These are phyloP conservation scores for Macrophya annulata DNA, from an alignment of 2,888 invertebrate species.

Conservation along the genomic window DNA sequence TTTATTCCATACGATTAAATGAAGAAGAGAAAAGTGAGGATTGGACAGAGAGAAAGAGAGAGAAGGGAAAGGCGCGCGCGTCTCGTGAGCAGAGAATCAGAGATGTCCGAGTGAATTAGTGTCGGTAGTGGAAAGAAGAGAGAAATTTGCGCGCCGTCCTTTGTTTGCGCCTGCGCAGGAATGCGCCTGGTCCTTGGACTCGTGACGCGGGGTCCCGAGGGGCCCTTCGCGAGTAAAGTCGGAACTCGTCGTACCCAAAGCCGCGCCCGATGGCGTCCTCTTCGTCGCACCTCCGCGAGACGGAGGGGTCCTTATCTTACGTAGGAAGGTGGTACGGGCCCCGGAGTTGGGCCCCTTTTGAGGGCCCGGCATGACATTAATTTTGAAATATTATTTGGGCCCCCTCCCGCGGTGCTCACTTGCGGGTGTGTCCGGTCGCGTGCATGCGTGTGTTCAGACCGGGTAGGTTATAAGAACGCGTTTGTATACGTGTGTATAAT, in stretches of 20 bases:
- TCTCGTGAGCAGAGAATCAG: constrained; percentile 54
- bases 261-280: constrained; percentile 53
- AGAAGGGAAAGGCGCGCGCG: constrained; percentile 29
- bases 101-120: constrained; percentile 73
- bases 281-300: constrained; percentile 59
- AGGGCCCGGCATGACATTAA: constrained; percentile 74
- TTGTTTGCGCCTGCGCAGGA: constrained; percentile 69
- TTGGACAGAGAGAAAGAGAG: neutral
- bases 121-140: constrained; percentile 63
- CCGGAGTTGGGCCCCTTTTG: constrained; percentile 69
- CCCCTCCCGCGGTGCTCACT: constrained; percentile 61
- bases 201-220: constrained; percentile 43
- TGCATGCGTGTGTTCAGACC: constrained; percentile 47
- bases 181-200: constrained; percentile 58
- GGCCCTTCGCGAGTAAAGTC: constrained; percentile 48
- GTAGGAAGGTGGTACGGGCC: constrained; percentile 66
- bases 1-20: constrained; percentile 17
- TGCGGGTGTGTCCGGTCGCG: constrained; percentile 62
- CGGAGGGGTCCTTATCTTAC: constrained; percentile 69
- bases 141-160: constrained; percentile 67
- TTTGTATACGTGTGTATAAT: constrained; percentile 42
- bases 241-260: constrained; percentile 26
- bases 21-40: neutral
- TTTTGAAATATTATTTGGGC: constrained; percentile 77
- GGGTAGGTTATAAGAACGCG: constrained; percentile 36